Conservation (phyloP, 92 coral and sea anemone species). For the Virgularia gustaviana region DNA sequence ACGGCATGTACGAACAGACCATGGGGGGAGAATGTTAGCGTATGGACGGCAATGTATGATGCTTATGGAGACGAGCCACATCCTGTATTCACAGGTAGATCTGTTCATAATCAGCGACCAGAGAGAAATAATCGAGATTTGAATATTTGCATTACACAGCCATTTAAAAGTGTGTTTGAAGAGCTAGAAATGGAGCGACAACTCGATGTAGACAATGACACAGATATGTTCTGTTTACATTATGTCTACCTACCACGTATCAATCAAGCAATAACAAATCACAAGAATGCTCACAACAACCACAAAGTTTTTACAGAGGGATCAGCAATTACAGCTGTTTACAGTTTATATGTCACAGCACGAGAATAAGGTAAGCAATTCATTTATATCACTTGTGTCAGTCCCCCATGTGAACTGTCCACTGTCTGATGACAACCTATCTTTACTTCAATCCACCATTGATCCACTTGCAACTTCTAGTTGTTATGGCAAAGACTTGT, state of each 20-base stretch:
- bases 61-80: not conserved
- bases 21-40: not conserved
- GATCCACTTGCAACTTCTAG: not conserved
- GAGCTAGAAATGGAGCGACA: not conserved
- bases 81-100: slow-evolving; percentile 2
- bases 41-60: slow-evolving; percentile 18
- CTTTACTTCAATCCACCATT: not conserved
- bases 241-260: slow-evolving; percentile 2
- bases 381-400: not conserved
- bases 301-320: slow-evolving; percentile 9
- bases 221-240: slow-evolving; percentile 11
- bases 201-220: slow-evolving; percentile 10
- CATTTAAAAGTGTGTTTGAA: not conserved
- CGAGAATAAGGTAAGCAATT: not conserved
- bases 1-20: slow-evolving; percentile 4
- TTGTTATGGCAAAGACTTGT: not conserved
- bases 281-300: slow-evolving; percentile 13
- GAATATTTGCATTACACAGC: not conserved
- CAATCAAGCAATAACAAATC: not conserved
- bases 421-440: not conserved
- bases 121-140: slow-evolving; percentile 7
- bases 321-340: slow-evolving; percentile 13
- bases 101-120: slow-evolving; percentile 9
- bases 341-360: not conserved
- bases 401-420: not conserved